Percentiles rank a stretch among this genome's conserved stretches.
Evolutionary conservation across 2,888 invertebrate species (phyloP).

Genomic region (Eristalis tenax): DNA sequence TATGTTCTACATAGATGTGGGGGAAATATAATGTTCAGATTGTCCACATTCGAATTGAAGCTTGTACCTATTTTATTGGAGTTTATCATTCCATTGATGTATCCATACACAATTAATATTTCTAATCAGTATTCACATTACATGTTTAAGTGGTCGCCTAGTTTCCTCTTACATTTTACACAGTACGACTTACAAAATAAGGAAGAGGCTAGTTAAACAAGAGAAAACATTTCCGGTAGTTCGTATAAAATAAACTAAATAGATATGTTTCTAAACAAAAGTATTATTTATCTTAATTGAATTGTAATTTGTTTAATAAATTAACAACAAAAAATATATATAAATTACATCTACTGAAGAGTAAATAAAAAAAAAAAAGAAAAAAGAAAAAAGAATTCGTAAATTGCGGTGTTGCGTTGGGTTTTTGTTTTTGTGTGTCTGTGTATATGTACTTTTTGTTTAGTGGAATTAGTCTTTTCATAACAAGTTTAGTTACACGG

Average conservation of each 20-base stretch:
- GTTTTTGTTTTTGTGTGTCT: constrained; percentile 33
- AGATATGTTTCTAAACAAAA: constrained; percentile 34
- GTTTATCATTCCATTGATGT: no score
- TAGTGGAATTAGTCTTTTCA: constrained; percentile 64
- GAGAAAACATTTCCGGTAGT: constrained; percentile 10
- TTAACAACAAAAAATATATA: constrained; percentile 59
- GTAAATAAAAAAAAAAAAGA: not conserved
- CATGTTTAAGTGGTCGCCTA: constrained; percentile 2
- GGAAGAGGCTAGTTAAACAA: not conserved
- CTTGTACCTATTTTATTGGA: no score
- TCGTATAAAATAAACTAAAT: constrained; percentile 25
- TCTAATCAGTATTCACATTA: constrained; percentile 1
- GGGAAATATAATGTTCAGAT: no score
- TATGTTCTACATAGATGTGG: no score
- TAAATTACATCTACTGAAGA: not conserved
- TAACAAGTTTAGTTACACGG: constrained; percentile 26
- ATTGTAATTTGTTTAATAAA: constrained; percentile 67
- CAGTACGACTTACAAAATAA: constrained; percentile 19
- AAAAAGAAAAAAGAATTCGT: constrained; percentile 50
- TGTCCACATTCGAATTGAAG: no score
- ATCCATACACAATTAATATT: no score
- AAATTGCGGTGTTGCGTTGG: constrained; percentile 54
- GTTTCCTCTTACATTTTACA: not conserved
- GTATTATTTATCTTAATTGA: constrained; percentile 35
- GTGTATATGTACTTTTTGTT: constrained; percentile 35